A percentile compares a stretch with the other conserved stretches of the same genome.
Conservation (phyloP, 1,140 invertebrate genomes). For the Grapholita molesta region DNA sequence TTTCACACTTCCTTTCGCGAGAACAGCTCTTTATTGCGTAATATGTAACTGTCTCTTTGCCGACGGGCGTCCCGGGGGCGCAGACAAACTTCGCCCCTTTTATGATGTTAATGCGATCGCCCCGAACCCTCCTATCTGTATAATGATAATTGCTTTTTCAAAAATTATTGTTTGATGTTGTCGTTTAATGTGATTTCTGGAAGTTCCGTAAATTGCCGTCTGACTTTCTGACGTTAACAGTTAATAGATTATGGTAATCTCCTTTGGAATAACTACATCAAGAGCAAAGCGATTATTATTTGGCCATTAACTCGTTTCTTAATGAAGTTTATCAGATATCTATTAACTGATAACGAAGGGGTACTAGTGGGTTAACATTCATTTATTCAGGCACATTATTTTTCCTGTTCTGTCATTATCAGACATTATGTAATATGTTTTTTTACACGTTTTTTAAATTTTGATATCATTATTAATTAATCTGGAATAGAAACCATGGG, state of each 20-base stretch:
- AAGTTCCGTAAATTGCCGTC: slow-evolving; percentile 52
- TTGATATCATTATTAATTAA: background rate
- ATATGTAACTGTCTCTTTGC: slow-evolving; percentile 75
- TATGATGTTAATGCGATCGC: slow-evolving; percentile 74
- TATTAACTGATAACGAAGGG: background rate
- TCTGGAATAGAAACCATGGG: too few relatives aligned
- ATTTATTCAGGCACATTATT: background rate
- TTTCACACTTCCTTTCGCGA: slow-evolving; percentile 78
- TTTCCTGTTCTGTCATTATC: background rate
- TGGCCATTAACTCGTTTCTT: slow-evolving; percentile 3
- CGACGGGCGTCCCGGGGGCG: slow-evolving; percentile 68
- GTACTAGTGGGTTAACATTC: background rate
- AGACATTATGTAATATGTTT: background rate
- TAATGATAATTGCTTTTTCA: slow-evolving; percentile 77
- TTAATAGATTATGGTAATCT: slow-evolving; percentile 26
- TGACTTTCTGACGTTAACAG: slow-evolving; percentile 35
- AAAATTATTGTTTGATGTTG: slow-evolving; percentile 77
- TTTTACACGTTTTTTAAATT: background rate
- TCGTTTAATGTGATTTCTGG: slow-evolving; percentile 55
- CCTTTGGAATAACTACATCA: slow-evolving; percentile 5
- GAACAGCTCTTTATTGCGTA: slow-evolving; percentile 77
- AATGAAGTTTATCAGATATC: slow-evolving; percentile 17
- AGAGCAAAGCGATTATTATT: slow-evolving; percentile 7
- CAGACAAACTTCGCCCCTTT: slow-evolving; percentile 68
- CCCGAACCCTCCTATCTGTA: slow-evolving; percentile 66